Conservation (phyloP, 2,888 invertebrate species). For the Troides helena region DNA sequence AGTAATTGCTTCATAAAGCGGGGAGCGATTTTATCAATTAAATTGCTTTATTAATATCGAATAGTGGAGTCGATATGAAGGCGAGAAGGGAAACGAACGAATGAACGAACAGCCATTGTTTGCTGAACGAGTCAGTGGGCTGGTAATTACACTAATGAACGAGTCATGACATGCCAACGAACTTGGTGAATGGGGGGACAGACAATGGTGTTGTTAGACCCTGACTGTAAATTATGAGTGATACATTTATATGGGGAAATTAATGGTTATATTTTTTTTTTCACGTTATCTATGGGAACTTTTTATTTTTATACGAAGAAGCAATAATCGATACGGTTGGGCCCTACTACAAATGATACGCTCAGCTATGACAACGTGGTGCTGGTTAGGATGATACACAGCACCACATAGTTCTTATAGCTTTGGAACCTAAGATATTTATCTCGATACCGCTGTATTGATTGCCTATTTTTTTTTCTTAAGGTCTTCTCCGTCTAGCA, state of each 20-base stretch:
- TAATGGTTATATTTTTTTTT: background rate
- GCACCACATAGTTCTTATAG: no score
- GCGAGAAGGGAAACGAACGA: constrained; percentile 25
- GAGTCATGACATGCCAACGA: constrained; percentile 35
- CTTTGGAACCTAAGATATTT: no score
- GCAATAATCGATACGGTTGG: no score
- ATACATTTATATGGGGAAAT: background rate
- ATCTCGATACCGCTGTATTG: no score
- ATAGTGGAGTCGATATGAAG: constrained; percentile 20
- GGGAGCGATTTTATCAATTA: constrained; percentile 28
- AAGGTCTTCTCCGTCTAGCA: no score
- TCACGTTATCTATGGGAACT: background rate
- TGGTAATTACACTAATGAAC: constrained; percentile 35
- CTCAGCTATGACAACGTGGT: no score
- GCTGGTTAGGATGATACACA: no score
- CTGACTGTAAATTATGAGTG: constrained; percentile 2
- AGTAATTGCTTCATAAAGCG: constrained; percentile 27
- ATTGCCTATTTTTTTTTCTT: no score
- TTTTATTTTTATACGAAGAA: no score
- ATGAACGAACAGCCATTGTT: constrained; percentile 28
- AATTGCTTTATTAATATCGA: constrained; percentile 29
- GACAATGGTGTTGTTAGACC: constrained; percentile 30
- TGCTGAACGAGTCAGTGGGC: constrained; percentile 27
- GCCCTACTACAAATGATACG: no score
- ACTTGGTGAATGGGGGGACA: constrained; percentile 30